Conservation (phyloP, 1,140 invertebrate genomes). For the Gryon sp. region DNA sequence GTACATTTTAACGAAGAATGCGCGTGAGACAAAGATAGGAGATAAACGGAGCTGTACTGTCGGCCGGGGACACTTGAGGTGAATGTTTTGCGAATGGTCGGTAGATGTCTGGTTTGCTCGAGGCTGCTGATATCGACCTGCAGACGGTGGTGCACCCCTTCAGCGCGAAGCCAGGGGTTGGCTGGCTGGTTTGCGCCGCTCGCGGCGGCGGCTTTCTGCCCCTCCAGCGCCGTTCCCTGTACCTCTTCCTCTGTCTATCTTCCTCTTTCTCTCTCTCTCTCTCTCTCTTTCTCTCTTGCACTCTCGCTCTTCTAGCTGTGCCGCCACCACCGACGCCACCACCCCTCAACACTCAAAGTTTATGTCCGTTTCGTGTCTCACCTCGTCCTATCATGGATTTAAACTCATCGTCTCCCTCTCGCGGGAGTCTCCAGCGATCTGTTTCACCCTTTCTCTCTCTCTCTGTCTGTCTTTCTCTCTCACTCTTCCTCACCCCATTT, state of each 20-base stretch:
- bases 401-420: slow-evolving; percentile 63
- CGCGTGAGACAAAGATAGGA: slow-evolving; percentile 2
- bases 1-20: not conserved
- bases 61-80: slow-evolving; percentile 78
- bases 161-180: slow-evolving; percentile 53
- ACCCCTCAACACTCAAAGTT: slow-evolving; percentile 64
- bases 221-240: slow-evolving; percentile 12
- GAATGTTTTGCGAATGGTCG: slow-evolving; percentile 80
- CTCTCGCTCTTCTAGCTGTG: too few relatives aligned
- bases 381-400: slow-evolving; percentile 69
- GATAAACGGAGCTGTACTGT: slow-evolving; percentile 64
- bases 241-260: slow-evolving; percentile 29
- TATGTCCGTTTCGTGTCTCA: slow-evolving; percentile 75
- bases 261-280: too few relatives aligned
- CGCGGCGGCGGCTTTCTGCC: slow-evolving; percentile 12
- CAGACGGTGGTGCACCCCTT: slow-evolving; percentile 71
- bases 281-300: too few relatives aligned
- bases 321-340: not conserved
- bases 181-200: slow-evolving; percentile 21
- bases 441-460: slow-evolving; percentile 18
- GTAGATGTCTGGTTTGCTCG: slow-evolving; percentile 80
- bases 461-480: slow-evolving; percentile 15
- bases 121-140: slow-evolving; percentile 78
- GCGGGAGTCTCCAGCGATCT: slow-evolving; percentile 46
- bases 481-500: slow-evolving; percentile 11